Base-by-base conservation (phyloP, 2,797 vertebrate species). In the Ceryle rudis region DNA sequence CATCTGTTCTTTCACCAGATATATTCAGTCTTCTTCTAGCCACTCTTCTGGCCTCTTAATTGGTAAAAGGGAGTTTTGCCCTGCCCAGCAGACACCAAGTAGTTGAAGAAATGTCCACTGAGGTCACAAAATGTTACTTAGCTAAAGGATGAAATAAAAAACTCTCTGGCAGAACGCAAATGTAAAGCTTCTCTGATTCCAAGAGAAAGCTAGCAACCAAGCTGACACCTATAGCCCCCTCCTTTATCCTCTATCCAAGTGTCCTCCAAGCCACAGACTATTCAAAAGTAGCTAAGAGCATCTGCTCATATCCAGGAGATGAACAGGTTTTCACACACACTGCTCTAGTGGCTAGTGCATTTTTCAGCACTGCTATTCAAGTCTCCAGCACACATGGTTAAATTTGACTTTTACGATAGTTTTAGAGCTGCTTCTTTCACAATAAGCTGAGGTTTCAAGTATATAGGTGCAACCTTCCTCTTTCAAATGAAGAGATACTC, bases 211-310 rank as follows among this genome's bases (percentile, higher is more conserved):
- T 28, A 71, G 22, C 9, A 75, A 72, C 10, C 74, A 65, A 18
- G 28, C 9, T 14, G 41, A 42, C 21, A 62, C 5, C 3, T 54
- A 39, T 94, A 80, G 31, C 5, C 5, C 13, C 2, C 4, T 65
- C 21, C 33, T 65, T 57, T 0, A 0, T 22, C 9, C 4, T 10
- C 10, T 47, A 10, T 44, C 19, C 23, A 20, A 17, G 23, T 15
- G 35, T 46, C 31, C 41, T 62, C 28, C 49, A 82, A 91, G 29
- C 3, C 15, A 44, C 19, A 64, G 9, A 57, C 7, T 26, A 82
- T 11, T 62, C 33, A 69, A 69, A 79, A 52, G n/a, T n/a, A 80
- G 26, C 26, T 28, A 73, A 73, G 17, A 39, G 47, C 21, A 58
- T 17, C 12, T 80, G 39, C 21, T 31, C 13, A 17, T 14, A 79